These are phyloP conservation scores for Deilephila elpenor DNA, from an alignment of 2,888 invertebrate species.

Conservation along the genomic window DNA sequence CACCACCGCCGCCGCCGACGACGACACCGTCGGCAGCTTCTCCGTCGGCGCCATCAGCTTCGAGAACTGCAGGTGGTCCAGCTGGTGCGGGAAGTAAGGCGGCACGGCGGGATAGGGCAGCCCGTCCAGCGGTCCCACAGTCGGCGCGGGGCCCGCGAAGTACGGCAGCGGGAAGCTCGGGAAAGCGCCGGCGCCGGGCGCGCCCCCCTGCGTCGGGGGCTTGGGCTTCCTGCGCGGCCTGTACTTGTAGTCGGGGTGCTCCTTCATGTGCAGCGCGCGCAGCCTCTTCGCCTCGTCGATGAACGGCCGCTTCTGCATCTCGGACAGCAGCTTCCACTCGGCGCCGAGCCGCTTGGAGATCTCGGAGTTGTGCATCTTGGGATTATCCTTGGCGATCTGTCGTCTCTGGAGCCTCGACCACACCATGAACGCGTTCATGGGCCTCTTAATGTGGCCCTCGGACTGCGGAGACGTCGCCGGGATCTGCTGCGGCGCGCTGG, in stretches of 20 bases:
- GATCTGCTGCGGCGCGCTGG: conserved; percentile 73
- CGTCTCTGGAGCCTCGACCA: conserved; percentile 96
- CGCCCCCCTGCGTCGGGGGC: conserved; percentile 85
- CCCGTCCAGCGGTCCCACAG: conserved; percentile 84
- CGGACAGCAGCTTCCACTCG: conserved; percentile 96
- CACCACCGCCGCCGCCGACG: conserved; percentile 85
- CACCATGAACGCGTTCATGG: conserved; percentile 99
- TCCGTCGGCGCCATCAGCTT: conserved; percentile 84
- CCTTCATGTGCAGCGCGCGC: conserved; percentile 94
- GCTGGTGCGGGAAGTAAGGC: conserved; percentile 91
- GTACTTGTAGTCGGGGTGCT: conserved; percentile 96
- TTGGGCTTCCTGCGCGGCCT: conserved; percentile 93
- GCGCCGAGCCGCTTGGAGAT: conserved; percentile 96
- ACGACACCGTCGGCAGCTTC: conserved; percentile 76
- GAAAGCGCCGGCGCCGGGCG: conserved; percentile 83
- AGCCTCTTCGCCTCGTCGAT: conserved; percentile 97
- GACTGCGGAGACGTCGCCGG: conserved; percentile 78
- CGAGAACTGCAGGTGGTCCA: conserved; percentile 87
- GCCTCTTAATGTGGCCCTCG: conserved; percentile 95
- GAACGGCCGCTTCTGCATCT: conserved; percentile 95
- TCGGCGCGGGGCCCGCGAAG: conserved; percentile 86
- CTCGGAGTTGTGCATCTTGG: conserved; percentile 95
- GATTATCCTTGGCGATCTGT: conserved; percentile 97
- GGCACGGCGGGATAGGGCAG: conserved; percentile 87
- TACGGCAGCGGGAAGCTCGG: conserved; percentile 87